Base-by-base conservation (phyloP, 1,140 invertebrate genomes). In the Asobara japonica region DNA sequence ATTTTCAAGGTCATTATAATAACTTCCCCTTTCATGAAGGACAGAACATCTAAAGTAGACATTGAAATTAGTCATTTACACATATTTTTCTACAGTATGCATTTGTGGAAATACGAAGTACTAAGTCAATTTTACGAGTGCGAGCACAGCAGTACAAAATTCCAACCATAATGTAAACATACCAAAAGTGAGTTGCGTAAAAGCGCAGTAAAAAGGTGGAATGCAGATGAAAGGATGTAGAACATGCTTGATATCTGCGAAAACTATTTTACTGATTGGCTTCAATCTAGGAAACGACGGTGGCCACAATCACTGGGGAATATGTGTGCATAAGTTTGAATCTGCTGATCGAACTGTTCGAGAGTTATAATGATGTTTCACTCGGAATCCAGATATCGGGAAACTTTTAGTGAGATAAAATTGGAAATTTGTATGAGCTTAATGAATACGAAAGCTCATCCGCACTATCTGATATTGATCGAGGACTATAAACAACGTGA, bases 331-430 rank as follows among this genome's bases (percentile, higher is more conserved):
- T 16, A 45, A 45, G n/a, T 45, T 45, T 45, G 41, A 45, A 45
- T 41, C n/a, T 41, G 36, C n/a, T 41, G 36, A 41, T 41, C 4
- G n/a, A 41, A 41, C 13, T 45, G n/a, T 45, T 45, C n/a, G 41
- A 45, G 41, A 45, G n/a, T 45, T 45, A 45, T 45, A 45, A 45
- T 45, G 41, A 45, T 45, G 41, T 45, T 45, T 45, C 8, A 45
- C 18, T 45, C n/a, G 5, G 41, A 45, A 45, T 45, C n/a, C 18
- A 10, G 10, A n/a, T 38, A 45, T 45, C 8, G n/a, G 41, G 18
- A 45, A 45, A 45, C 7, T 45, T 41, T 45, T 45, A 16, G 5
- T 11, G 5, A 6, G 4, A 45, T 45, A 18, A 45, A 45, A 45
- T 18, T 13, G 13, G 8, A 16, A 45, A 3, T 45, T 18, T 18